Conservation (phyloP, 1,140 invertebrate genomes). For the Ericerus pela region DNA sequence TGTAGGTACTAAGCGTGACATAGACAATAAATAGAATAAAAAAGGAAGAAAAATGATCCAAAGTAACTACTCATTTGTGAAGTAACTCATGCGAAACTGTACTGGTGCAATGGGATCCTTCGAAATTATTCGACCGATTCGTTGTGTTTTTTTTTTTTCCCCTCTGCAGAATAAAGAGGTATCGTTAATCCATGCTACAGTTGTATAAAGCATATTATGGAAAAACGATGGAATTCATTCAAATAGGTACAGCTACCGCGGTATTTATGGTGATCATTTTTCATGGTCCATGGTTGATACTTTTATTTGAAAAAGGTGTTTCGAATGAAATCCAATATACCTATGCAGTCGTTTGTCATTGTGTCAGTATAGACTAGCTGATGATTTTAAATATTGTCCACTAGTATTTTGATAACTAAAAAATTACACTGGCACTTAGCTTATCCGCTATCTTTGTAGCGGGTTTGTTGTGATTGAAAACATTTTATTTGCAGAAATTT, state of each 20-base stretch:
- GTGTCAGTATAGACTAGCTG: too few species aligned
- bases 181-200: neutral
- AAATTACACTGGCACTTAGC: too few species aligned
- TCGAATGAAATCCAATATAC: too few species aligned
- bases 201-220: neutral
- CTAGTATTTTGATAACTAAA: too few species aligned
- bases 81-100: neutral
- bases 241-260: neutral
- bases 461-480: too few species aligned
- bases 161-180: neutral
- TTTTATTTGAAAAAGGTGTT: neutral
- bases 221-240: neutral
- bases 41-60: neutral
- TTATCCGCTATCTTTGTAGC: too few species aligned
- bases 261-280: neutral
- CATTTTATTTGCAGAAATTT: too few species aligned
- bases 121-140: neutral
- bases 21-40: neutral
- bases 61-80: neutral
- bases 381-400: too few species aligned
- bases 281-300: neutral
- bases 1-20: neutral
- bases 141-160: neutral
- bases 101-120: neutral
- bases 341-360: too few species aligned